Base-by-base conservation (phyloP, 2,797 vertebrate genomes). In the Numenius phaeopus region DNA sequence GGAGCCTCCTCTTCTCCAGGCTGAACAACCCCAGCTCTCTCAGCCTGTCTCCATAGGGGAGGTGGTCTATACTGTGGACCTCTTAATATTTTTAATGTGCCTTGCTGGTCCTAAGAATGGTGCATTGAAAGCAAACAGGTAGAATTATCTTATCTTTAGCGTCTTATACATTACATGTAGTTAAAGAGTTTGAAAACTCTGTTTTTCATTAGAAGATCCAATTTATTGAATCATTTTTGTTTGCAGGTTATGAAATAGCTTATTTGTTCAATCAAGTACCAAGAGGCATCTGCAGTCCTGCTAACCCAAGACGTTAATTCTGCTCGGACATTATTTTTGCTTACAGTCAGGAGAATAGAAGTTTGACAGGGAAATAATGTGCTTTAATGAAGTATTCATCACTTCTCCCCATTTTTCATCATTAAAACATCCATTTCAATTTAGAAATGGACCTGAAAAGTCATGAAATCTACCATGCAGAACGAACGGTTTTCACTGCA, bases 351-450 rank as follows among this genome's bases (percentile, higher is more conserved):
- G 50, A 92, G 82, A 94, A 89, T 37, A 78, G 79, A 85, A 91
- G 76, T 75, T 61, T 94, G 87, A 95, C 89, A 94, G 88, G 83
- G 81, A 94, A 92, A 87, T 96, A 95, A 96, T 91, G 71, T 72
- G 70, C 81, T 96, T 94, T 97, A 97, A 97, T 96, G 93, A 98
- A 90, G 88, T 89, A 90, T 92, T 96, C 94, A 94, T 59, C 27
- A 4, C 69, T 88, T 90, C 55, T 78, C 79, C 55, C 92, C 82
- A 95, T 94, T 96, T 96, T 90, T 97, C 93, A 83, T 92, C 91
- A 97, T 97, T 96, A 89, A 95, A 97, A 96, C 91, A 90, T 93
- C 90, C 76, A 97, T 96, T 96, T 93, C 89, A 94, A 80, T 97
- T 94, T 89, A 82, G 94, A 95, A 96, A 94, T 87, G 84, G 95